Evolutionary conservation across 2,888 invertebrate species (phyloP).

Genomic region (Selenia dentaria): DNA sequence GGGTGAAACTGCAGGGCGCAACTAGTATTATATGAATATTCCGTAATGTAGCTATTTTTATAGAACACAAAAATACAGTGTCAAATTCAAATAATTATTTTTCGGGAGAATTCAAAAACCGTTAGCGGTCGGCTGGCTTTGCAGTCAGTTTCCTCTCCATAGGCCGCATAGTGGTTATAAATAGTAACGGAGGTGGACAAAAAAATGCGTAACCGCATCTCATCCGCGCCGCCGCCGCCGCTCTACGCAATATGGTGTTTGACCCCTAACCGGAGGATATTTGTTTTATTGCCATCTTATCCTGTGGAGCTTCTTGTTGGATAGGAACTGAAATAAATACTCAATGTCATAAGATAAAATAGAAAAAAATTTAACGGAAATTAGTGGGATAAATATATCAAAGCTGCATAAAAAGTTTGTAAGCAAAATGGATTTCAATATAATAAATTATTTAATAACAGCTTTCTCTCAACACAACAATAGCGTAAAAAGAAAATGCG

Average conservation of each 20-base stretch:
- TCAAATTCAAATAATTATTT: too few relatives aligned
- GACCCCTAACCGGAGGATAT: conserved; percentile 79
- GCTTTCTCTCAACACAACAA: too few relatives aligned
- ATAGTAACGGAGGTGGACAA: conserved; percentile 71
- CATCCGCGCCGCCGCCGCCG: conserved; percentile 75
- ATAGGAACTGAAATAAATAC: conserved; percentile 14
- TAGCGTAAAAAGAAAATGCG: conserved; percentile 23
- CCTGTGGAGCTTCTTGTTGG: conserved; percentile 62
- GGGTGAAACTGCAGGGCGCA: too few relatives aligned
- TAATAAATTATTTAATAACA: too few relatives aligned
- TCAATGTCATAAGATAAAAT: too few relatives aligned
- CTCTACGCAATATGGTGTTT: conserved; percentile 79
- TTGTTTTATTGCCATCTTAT: conserved; percentile 74
- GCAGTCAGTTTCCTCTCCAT: conserved; percentile 31
- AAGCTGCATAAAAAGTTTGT: too few relatives aligned
- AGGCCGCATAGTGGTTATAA: conserved; percentile 66
- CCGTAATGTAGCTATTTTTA: too few relatives aligned
- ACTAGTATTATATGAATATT: too few relatives aligned
- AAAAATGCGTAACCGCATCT: conserved; percentile 61
- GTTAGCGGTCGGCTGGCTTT: conserved; percentile 5
- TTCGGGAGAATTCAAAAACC: conserved; percentile 1
- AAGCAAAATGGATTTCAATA: too few relatives aligned
- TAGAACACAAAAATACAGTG: too few relatives aligned
- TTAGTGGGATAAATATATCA: too few relatives aligned
- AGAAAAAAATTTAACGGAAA: too few relatives aligned